Base-by-base conservation (phyloP, 2,888 invertebrate species). In the Acrobasis repandana region DNA sequence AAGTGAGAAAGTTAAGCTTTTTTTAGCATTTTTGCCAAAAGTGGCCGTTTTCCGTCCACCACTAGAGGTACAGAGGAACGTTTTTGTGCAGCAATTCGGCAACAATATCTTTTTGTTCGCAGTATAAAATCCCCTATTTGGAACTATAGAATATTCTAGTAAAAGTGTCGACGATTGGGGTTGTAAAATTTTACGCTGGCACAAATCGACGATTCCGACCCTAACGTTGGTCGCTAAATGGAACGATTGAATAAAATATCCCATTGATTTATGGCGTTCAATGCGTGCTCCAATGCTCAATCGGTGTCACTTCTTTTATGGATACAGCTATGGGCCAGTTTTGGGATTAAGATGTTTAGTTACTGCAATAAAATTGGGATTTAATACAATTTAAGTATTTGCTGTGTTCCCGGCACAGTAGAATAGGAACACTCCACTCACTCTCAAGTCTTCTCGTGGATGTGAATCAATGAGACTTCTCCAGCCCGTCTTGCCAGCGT, bases 181-280 rank as follows among this genome's bases (percentile, higher is more conserved):
- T 65, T 70, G 71, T 79, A 76, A 79, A 77, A 77, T 76, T 79
- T 79, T 76, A 77, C 72, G 70, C 64, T 61, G 63, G 67, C 74
- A 72, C 75, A 78, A 77, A 79, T 76, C 71, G 74, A 69, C 75
- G 74, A 69, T 72, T 74, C 68, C 74, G 71, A 56, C 73, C 70
- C 67, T 67, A 71, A 66, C 63, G 63, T 52, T 61, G 62, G 62
- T 61, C 61, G 63, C 65, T 74, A 69, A 73, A 73, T 69, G 70
- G 72, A 67, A 63, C 73, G 67, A 74, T 74, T 74, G 73, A 74
- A 75, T 74, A 71, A 72, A 74, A 73, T 61, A 52, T 62, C 64
- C 62, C 46, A 47, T 52, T 56, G 68, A 70, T 70, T 70, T 66
- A 65, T 65, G 56, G 50, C 62, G 61, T 58, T 38, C 50, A 36